These are phyloP conservation scores for Rosalia funebris DNA, from an alignment of 2,888 invertebrate species.

Conservation along the genomic window DNA sequence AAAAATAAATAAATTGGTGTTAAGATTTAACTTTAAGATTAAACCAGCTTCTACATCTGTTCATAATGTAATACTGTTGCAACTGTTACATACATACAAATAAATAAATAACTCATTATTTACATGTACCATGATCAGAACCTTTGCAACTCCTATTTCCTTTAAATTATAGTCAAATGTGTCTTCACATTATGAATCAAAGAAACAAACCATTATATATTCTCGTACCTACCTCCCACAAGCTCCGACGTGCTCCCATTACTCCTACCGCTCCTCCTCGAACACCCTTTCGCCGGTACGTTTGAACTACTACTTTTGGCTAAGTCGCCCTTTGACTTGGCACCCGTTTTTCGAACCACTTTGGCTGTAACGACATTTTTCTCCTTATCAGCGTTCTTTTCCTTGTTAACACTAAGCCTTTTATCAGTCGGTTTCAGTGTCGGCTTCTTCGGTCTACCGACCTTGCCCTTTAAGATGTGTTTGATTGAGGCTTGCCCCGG, in stretches of 20 bases:
- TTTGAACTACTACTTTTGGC: slow-evolving; percentile 6
- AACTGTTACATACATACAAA: too few relatives aligned
- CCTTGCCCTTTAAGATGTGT: not conserved
- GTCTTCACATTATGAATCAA: too few relatives aligned
- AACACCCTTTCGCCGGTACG: not conserved
- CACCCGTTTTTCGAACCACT: slow-evolving; percentile 3
- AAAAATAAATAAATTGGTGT: too few relatives aligned
- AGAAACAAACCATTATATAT: not conserved
- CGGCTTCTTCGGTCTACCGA: slow-evolving; percentile 6
- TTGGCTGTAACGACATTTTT: not conserved
- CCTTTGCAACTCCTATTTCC: too few relatives aligned
- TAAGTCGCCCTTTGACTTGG: not conserved
- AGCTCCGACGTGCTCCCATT: slow-evolving; percentile 3
- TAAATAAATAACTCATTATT: too few relatives aligned
- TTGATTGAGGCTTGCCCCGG: slow-evolving; percentile 34
- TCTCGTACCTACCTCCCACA: slow-evolving; percentile 6
- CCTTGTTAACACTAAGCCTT: not conserved
- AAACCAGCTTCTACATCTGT: too few relatives aligned
- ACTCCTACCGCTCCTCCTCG: slow-evolving; percentile 17
- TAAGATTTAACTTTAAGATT: too few relatives aligned
- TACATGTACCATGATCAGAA: too few relatives aligned
- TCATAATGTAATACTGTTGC: too few relatives aligned
- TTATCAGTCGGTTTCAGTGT: not conserved
- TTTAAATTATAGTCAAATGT: too few relatives aligned
- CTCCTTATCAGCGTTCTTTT: not conserved